Percentiles rank a stretch among this genome's conserved stretches.
Evolutionary conservation across 2,113 vertebrate species (phyloP).

Genomic region (Hemichromis elongatus): DNA sequence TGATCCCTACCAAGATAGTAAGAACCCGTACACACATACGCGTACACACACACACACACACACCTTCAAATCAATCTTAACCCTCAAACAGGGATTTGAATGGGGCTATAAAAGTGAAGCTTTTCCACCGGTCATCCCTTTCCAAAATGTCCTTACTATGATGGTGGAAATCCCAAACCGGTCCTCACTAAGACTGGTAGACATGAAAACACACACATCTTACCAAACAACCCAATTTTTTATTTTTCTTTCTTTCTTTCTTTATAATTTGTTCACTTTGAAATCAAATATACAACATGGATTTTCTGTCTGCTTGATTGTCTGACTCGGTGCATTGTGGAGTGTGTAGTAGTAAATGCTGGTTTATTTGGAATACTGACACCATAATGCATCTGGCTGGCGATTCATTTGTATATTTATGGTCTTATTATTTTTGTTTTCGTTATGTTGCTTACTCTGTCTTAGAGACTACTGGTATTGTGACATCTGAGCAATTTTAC

Average conservation of each 20-base stretch:
- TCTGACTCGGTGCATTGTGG: neutral
- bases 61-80: neutral
- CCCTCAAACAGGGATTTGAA: neutral
- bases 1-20: neutral
- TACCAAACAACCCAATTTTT: neutral
- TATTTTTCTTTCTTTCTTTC: neutral
- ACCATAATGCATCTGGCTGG: neutral
- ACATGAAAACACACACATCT: neutral
- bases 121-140: neutral
- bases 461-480: neutral
- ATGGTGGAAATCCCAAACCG: neutral
- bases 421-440: neutral
- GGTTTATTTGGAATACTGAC: neutral
- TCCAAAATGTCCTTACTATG: neutral
- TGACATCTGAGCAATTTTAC: neutral
- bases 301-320: neutral
- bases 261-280: no score
- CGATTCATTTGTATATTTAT: neutral
- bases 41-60: neutral
- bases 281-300: neutral
- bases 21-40: neutral
- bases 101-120: neutral
- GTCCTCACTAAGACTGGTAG: neutral
- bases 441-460: neutral
- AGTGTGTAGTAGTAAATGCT: neutral